A percentile compares a stretch with the other conserved stretches of the same genome.
Evolutionary conservation across 2,797 vertebrate species (phyloP).

Genomic region (Triplophysa bombifrons): DNA sequence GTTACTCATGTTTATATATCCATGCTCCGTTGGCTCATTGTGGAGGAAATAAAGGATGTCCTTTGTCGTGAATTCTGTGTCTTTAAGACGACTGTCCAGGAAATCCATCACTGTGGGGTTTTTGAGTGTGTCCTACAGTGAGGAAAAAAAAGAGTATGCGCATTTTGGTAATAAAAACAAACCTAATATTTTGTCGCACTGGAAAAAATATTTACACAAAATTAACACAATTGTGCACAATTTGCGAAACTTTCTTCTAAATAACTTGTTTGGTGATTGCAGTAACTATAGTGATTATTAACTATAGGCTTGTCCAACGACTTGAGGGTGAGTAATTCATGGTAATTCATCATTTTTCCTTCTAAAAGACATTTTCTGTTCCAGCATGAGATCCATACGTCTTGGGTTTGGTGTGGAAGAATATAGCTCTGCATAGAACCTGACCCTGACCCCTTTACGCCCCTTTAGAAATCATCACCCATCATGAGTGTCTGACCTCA

Average conservation of each 20-base stretch:
- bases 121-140: slow-evolving; percentile 82
- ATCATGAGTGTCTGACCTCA: not conserved
- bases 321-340: too few relatives aligned
- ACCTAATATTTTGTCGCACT: not conserved
- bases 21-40: slow-evolving; percentile 70
- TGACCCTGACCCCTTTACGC: not conserved
- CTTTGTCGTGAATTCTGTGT: slow-evolving; percentile 76
- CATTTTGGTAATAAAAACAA: not conserved
- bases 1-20: slow-evolving; percentile 66
- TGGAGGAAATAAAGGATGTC: slow-evolving; percentile 88
- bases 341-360: too few relatives aligned
- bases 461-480: too few relatives aligned
- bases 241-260: too few relatives aligned
- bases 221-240: too few relatives aligned
- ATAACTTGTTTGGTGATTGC: not conserved
- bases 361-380: too few relatives aligned
- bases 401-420: too few relatives aligned
- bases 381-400: too few relatives aligned
- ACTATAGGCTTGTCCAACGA: too few relatives aligned
- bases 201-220: not conserved
- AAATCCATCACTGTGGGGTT: slow-evolving; percentile 88
- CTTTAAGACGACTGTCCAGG: slow-evolving; percentile 78
- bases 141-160: not conserved
- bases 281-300: not conserved
- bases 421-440: too few relatives aligned